Evolutionary conservation across 2,113 vertebrate species (phyloP).

Genomic region (Takifugu bimaculatus): DNA sequence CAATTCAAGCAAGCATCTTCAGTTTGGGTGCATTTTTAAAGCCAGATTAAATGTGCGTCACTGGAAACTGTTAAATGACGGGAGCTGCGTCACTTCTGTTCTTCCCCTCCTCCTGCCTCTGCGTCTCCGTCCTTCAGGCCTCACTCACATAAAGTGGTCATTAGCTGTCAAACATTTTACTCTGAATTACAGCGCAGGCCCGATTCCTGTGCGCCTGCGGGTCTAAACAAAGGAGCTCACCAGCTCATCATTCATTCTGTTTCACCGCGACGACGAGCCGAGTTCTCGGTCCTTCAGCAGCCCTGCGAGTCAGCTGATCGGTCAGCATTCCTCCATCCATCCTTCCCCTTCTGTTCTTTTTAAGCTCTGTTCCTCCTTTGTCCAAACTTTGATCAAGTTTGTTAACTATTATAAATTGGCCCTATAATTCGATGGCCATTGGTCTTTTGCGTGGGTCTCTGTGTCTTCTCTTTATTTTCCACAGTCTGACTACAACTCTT

Average conservation of each 20-base stretch:
- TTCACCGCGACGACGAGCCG: background rate
- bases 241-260: slow-evolving; percentile 32
- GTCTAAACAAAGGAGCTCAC: slow-evolving; percentile 12
- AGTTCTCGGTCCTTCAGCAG: slow-evolving; percentile 16
- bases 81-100: background rate
- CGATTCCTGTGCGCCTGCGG: slow-evolving; percentile 16
- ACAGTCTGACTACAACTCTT: no score
- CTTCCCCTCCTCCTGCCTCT: background rate
- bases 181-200: slow-evolving; percentile 31
- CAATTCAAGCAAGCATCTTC: slow-evolving; percentile 4
- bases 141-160: slow-evolving; percentile 17
- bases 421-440: background rate
- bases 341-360: background rate
- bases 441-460: background rate
- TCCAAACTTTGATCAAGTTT: background rate
- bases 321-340: slow-evolving; percentile 15
- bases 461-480: no score
- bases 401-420: background rate
- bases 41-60: background rate
- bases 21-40: background rate
- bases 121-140: slow-evolving; percentile 4
- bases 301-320: slow-evolving; percentile 5
- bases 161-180: slow-evolving; percentile 41
- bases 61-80: no score
- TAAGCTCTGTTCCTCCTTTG: background rate